These are phyloP conservation scores for Hyperoodon ampullatus DNA, from an alignment of 2,113 vertebrate species.

Conservation along the genomic window DNA sequence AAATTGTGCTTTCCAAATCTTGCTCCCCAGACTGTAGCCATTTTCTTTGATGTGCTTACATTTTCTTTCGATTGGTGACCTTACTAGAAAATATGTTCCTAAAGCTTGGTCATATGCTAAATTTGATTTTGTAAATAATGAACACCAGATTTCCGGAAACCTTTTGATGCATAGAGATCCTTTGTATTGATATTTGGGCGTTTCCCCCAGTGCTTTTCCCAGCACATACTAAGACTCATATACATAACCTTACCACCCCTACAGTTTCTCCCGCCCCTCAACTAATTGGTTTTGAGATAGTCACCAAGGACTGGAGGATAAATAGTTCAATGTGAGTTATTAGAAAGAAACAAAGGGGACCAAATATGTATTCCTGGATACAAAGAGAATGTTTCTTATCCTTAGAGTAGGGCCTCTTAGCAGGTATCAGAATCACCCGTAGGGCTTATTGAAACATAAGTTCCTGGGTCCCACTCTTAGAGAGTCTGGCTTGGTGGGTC, in stretches of 20 bases:
- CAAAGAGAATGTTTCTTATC: background rate
- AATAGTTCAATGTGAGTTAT: slow-evolving; percentile 34
- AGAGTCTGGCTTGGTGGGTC: background rate
- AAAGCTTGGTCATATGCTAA: background rate
- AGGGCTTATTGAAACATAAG: background rate
- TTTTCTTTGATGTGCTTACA: slow-evolving; percentile 16
- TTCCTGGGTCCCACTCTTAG: background rate
- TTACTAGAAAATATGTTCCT: slow-evolving; percentile 10
- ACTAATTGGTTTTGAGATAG: background rate
- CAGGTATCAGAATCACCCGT: background rate
- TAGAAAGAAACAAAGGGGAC: slow-evolving; percentile 31
- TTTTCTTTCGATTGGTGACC: background rate
- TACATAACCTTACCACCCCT: background rate
- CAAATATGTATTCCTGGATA: background rate
- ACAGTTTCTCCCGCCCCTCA: background rate
- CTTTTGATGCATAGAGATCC: background rate
- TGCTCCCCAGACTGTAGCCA: background rate
- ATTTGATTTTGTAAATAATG: slow-evolving; percentile 35
- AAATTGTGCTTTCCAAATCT: slow-evolving; percentile 10
- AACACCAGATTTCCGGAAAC: slow-evolving; percentile 34
- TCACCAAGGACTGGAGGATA: background rate
- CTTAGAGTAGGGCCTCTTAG: background rate
- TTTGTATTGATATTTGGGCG: background rate
- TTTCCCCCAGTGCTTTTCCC: background rate
- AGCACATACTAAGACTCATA: background rate